Base-by-base conservation (phyloP, 1,140 invertebrate species). In the Steinernema feltiae region DNA sequence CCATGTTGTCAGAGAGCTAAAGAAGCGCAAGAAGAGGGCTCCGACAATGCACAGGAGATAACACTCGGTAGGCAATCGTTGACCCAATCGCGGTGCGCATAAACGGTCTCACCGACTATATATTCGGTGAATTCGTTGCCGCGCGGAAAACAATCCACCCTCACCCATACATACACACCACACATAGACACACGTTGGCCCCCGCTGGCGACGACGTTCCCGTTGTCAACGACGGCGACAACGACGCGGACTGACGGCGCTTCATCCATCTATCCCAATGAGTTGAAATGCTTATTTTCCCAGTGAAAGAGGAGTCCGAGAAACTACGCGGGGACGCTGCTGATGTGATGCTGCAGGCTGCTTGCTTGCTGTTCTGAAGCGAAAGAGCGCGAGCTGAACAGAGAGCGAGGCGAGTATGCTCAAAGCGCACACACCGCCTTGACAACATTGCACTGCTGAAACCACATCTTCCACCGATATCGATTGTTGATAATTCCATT, bases 401-500 rank as follows among this genome's bases (percentile, higher is more conserved):
- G 53, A 63, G 53, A 63, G 53, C 53, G 53, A 63, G 53, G 53
- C 53, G 24, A 63, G 53, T 63, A 63, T 63, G 53, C 53, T 63
- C 53, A 63, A 63, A 63, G 53, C 53, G 53, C 53, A 63, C 53
- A 63, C 53, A 63, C 53, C 53, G 53, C 53, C 53, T 63, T 63
- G 53, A 63, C 53, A 63, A 63, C 53, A 63, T 63, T 63, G 53
- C 53, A 63, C 53, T 63, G 53, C 53, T 63, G 53, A 17, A 63
- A 63, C 53, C 53, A 63, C 53, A 63, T 63, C 53, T 63, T 17
- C 53, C 53, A 63, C 53, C 53, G 53, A 63, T 63, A 63, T 63
- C 53, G 53, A 63, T 63, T 63, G 53, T 63, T 63, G 53, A 63
- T 63, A 63, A 63, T 63, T 63, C 53, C 53, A 63, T 63, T 63